These are phyloP conservation scores for Melieria picta DNA, from an alignment of 2,888 invertebrate genomes.

Conservation along the genomic window DNA sequence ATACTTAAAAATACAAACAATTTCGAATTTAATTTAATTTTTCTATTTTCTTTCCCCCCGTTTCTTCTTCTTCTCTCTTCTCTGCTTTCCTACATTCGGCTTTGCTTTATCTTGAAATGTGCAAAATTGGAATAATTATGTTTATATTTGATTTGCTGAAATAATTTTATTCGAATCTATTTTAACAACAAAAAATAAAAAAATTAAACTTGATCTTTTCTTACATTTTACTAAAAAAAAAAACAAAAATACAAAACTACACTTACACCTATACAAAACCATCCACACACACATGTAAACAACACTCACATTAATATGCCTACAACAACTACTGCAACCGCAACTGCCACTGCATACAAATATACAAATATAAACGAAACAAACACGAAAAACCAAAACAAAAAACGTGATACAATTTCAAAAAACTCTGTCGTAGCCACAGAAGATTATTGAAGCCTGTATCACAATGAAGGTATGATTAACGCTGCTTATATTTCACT, in stretches of 20 bases:
- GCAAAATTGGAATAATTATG: constrained; percentile 7
- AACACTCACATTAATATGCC: neutral
- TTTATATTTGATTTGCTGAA: neutral
- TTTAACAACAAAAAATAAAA: constrained; percentile 27
- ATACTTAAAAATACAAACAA: too few relatives aligned
- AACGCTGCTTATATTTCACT: constrained; percentile 31
- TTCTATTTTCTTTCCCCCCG: constrained; percentile 22
- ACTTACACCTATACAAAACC: constrained; percentile 44
- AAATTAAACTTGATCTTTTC: constrained; percentile 37
- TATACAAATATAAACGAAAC: constrained; percentile 32
- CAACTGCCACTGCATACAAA: constrained; percentile 15
- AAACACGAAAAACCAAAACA: constrained; percentile 43
- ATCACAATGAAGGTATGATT: constrained; percentile 88
- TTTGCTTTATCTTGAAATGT: constrained; percentile 5
- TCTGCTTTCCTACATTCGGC: constrained; percentile 19
- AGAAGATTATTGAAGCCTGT: constrained; percentile 95
- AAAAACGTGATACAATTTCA: constrained; percentile 62
- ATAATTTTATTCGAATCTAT: constrained; percentile 38
- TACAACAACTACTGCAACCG: constrained; percentile 23
- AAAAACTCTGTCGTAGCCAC: constrained; percentile 68
- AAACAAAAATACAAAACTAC: constrained; percentile 47
- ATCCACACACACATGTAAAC: constrained; percentile 45
- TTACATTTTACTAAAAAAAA: constrained; percentile 50
- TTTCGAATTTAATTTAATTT: too few relatives aligned
- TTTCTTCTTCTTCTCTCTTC: constrained; percentile 14